Evolutionary conservation across 1,140 invertebrate species (phyloP).

Genomic region (Zaprionus africanus): DNA sequence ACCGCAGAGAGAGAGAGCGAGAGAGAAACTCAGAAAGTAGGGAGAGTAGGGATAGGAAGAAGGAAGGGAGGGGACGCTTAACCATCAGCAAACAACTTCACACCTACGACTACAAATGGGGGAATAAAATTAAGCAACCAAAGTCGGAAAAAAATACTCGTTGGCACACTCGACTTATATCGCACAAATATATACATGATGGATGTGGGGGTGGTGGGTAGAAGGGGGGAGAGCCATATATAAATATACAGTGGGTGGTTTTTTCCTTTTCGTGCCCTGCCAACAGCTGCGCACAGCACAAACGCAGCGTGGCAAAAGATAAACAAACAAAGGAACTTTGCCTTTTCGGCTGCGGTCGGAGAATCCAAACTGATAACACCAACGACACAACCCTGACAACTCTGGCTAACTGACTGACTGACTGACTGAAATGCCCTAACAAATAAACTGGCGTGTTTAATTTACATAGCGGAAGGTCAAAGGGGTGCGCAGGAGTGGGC

Average conservation of each 20-base stretch:
- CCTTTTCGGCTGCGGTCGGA: slow-evolving; percentile 35
- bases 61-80: background rate
- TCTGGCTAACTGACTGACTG: slow-evolving; percentile 5
- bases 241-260: slow-evolving; percentile 8
- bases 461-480: slow-evolving; percentile 32
- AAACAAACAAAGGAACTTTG: slow-evolving; percentile 61
- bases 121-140: slow-evolving; percentile 53
- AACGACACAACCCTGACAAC: slow-evolving; percentile 18
- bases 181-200: slow-evolving; percentile 13
- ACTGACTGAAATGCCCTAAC: slow-evolving; percentile 36
- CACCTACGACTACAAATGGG: slow-evolving; percentile 40
- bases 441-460: slow-evolving; percentile 54
- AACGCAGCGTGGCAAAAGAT: slow-evolving; percentile 33
- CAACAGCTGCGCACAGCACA: slow-evolving; percentile 40
- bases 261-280: slow-evolving; percentile 14
- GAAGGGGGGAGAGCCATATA: background rate
- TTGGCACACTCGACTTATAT: slow-evolving; percentile 8
- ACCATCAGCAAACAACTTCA: slow-evolving; percentile 54
- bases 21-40: background rate
- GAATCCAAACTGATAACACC: slow-evolving; percentile 30
- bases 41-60: background rate
- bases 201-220: too few species aligned
- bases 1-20: slow-evolving; percentile 9
- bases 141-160: slow-evolving; percentile 32
- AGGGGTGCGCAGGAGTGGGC: background rate